phyloP scores from a whole-genome alignment of 2,113 vertebrate species.

The Aspidoscelis tigris region DNA sequence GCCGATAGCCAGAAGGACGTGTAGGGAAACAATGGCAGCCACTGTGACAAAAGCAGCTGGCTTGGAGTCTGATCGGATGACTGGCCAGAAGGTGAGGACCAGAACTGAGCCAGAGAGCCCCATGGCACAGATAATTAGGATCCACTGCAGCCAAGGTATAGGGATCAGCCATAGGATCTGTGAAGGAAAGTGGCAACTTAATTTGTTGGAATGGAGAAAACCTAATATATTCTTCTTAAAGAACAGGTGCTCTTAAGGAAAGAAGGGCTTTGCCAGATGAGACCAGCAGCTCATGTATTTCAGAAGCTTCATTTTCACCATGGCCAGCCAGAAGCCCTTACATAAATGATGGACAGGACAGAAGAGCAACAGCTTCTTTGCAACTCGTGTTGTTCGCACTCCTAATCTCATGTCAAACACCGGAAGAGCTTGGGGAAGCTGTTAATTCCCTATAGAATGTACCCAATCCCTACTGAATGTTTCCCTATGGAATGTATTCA shows the following conservation, averaged over 20 bases:
- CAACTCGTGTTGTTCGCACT: no score
- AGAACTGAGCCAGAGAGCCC: slow-evolving; percentile 80
- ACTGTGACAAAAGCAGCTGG: slow-evolving; percentile 71
- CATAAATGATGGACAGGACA: no score
- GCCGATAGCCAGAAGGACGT: slow-evolving; percentile 82
- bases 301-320: no score
- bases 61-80: slow-evolving; percentile 79
- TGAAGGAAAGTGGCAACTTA: background rate
- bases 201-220: background rate
- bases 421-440: no score
- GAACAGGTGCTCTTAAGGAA: background rate
- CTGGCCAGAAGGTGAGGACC: slow-evolving; percentile 85
- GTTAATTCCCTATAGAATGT: no score
- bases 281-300: no score
- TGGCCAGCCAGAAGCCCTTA: no score
- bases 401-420: no score
- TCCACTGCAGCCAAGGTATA: slow-evolving; percentile 80
- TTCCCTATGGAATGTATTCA: no score
- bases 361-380: no score
- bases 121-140: slow-evolving; percentile 78
- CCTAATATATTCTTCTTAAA: background rate
- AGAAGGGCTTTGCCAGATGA: no score
- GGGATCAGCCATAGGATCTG: slow-evolving; percentile 87
- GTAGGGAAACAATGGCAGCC: slow-evolving; percentile 75
- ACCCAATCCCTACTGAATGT: no score